phyloP scores from a whole-genome alignment of 2,113 vertebrate genomes.

The Argyrosomus japonicus region DNA sequence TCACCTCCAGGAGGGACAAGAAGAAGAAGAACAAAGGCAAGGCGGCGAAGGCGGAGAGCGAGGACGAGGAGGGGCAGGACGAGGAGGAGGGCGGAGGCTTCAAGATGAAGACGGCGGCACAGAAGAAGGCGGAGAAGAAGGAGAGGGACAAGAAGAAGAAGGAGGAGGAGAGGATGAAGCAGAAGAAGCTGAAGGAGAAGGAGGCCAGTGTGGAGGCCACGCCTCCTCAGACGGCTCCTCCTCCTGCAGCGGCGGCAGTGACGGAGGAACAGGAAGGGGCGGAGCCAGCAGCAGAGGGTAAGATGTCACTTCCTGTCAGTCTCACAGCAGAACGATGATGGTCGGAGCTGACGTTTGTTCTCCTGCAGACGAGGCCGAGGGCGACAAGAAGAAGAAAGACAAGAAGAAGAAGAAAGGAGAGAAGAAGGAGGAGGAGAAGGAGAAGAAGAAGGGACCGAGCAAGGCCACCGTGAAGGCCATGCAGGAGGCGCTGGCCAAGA shows the following conservation, averaged over 20 bases:
- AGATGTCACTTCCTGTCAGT: slow-evolving; percentile 1
- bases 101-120: slow-evolving; percentile 96
- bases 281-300: slow-evolving; percentile 86
- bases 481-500: slow-evolving; percentile 95
- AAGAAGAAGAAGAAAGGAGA: slow-evolving; percentile 92
- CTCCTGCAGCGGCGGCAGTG: slow-evolving; percentile 3
- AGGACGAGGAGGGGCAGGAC: slow-evolving; percentile 82
- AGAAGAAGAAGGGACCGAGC: slow-evolving; percentile 98
- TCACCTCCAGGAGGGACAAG: slow-evolving; percentile 84
- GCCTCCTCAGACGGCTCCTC: slow-evolving; percentile 28
- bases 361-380: slow-evolving; percentile 87
- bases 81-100: slow-evolving; percentile 86
- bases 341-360: too few species aligned
- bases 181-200: slow-evolving; percentile 84
- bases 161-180: slow-evolving; percentile 86
- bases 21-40: slow-evolving; percentile 89
- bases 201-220: slow-evolving; percentile 68
- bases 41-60: slow-evolving; percentile 78
- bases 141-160: slow-evolving; percentile 95
- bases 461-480: slow-evolving; percentile 98
- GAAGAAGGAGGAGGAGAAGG: slow-evolving; percentile 95
- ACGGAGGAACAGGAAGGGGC: slow-evolving; percentile 87
- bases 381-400: slow-evolving; percentile 97
- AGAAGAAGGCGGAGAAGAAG: slow-evolving; percentile 99
- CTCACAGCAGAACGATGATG: too few species aligned